Conservation (phyloP, 2,797 vertebrate genomes). For the Myotis findleyi region DNA sequence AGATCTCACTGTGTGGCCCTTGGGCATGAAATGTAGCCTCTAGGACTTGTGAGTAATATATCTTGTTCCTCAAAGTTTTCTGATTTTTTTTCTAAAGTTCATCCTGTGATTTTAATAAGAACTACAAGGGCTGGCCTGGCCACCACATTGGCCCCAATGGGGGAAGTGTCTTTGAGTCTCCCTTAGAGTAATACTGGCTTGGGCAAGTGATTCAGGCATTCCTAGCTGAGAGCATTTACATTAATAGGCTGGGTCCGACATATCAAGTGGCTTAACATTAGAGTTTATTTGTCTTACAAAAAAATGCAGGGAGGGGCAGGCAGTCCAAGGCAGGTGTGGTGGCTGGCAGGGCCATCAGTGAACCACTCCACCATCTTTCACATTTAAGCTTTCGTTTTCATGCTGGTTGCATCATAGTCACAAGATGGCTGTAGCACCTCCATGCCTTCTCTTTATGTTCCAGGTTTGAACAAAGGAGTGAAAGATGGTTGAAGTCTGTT, state of each 20-base stretch:
- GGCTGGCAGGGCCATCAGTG: no score
- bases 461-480: background rate
- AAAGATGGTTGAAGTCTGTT: background rate
- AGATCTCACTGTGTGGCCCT: background rate
- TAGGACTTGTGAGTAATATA: background rate
- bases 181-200: background rate
- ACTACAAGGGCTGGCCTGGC: background rate
- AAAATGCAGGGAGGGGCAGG: background rate
- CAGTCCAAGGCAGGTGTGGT: background rate
- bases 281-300: background rate
- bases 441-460: background rate
- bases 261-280: background rate
- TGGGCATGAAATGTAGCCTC: accelerated
- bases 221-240: background rate
- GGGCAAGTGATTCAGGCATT: background rate
- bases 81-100: background rate
- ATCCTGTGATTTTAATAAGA: background rate
- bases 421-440: background rate
- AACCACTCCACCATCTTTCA: background rate
- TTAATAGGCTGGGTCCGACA: background rate
- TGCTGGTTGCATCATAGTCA: background rate
- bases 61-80: background rate
- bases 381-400: background rate
- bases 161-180: background rate
- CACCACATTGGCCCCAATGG: background rate